Evolutionary conservation across 1,140 invertebrate genomes (phyloP), one percentile per base, ranked within the genome.

Genomic region (Drosophila lacteicornis): DNA sequence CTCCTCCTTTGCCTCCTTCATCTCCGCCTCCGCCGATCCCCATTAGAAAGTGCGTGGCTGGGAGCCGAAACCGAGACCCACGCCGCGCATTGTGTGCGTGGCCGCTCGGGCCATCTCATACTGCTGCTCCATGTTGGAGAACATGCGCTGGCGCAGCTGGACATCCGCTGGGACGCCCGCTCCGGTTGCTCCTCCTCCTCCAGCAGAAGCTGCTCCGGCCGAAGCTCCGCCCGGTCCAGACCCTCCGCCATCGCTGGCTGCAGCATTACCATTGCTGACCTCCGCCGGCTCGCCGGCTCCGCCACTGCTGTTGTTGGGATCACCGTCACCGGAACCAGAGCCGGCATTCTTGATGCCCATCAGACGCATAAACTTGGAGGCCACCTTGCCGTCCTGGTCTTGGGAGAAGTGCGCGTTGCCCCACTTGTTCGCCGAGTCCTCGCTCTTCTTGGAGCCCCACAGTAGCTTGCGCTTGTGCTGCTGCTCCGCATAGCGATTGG

Each of bases 71-170:
- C 98, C 98, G 8, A 99, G 94, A 0, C 98, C 98, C 1, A 99
- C 96, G 6, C 98, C 98, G 43, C 98, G 94, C 94, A 98, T 98
- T 2, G 98, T 98, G 92, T 99, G 98, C 0, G 98, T 99, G 12
- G 97, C 96, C 62, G 97, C 97, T 51, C 98, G 93, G 3, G 98
- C 98, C 50, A 98, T 97, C 93, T 98, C 97, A 91, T 99, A 99
- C 91, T 99, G 98, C 75, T 97, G 96, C 86, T 99, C 98, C 95
- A 99, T 96, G 43, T 96, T 96, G 58, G 95, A 95, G 92, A 99
- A 99, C 93, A 99, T 95, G 93, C 98, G 97, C 86, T 98, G 96
- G 85, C 98, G 97, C 85, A 97, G 97, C 79, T 96, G 96, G 17
- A 96, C 95, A 75, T 96, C 95, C 0, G 78, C 59, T 8, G 85